Conservation (phyloP, 2,888 invertebrate genomes). For the Cetonia aurata region DNA sequence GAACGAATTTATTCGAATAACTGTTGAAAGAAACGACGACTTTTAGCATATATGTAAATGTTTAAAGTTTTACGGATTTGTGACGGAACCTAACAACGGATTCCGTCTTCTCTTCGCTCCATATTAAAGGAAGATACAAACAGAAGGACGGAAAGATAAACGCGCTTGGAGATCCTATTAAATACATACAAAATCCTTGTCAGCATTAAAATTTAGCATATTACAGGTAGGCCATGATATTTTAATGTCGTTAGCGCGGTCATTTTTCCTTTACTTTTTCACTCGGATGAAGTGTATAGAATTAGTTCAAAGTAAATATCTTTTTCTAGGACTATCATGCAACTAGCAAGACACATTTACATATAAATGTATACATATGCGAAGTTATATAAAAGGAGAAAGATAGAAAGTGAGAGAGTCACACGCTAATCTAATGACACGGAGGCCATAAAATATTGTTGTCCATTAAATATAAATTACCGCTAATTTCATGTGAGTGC, state of each 20-base stretch:
- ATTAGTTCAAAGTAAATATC: slow-evolving; percentile 26
- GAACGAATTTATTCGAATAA: slow-evolving; percentile 42
- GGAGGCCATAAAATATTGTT: slow-evolving; percentile 28
- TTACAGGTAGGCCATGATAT: slow-evolving; percentile 35
- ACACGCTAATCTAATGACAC: slow-evolving; percentile 22
- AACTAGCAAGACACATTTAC: slow-evolving; percentile 17
- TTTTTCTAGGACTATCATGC: slow-evolving; percentile 22
- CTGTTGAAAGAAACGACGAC: slow-evolving; percentile 37
- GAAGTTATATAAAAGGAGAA: slow-evolving; percentile 36
- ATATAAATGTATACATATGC: slow-evolving; percentile 39
- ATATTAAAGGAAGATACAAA: slow-evolving; percentile 18
- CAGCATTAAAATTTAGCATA: slow-evolving; percentile 33
- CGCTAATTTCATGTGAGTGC: slow-evolving; percentile 16
- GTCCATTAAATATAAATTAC: slow-evolving; percentile 36
- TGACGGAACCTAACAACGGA: slow-evolving; percentile 32
- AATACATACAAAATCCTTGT: slow-evolving; percentile 30
- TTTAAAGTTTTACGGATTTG: slow-evolving; percentile 37
- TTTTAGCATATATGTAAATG: slow-evolving; percentile 45
- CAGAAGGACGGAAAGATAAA: slow-evolving; percentile 2
- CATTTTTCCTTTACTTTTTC: slow-evolving; percentile 16
- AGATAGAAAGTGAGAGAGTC: slow-evolving; percentile 38
- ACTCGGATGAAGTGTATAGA: slow-evolving; percentile 32
- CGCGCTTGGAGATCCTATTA: slow-evolving; percentile 29
- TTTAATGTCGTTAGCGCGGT: slow-evolving; percentile 20
- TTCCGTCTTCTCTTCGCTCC: slow-evolving; percentile 22